These are phyloP conservation scores for Hemiprocne comata DNA, from an alignment of 2,113 vertebrate species.

Conservation along the genomic window DNA sequence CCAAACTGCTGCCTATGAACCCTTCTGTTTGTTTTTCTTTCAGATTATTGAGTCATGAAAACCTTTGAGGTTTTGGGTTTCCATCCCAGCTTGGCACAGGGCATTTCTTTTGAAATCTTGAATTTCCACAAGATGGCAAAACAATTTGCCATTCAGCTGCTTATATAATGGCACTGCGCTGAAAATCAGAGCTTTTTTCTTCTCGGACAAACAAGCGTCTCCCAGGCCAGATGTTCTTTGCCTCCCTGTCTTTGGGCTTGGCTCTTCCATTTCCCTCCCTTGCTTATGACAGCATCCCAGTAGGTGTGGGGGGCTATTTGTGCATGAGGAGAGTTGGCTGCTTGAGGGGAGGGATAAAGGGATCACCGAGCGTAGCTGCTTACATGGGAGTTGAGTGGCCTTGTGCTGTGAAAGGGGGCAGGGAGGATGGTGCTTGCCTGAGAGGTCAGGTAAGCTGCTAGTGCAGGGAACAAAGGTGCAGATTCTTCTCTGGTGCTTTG, in stretches of 20 bases:
- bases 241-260: background rate
- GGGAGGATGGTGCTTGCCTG: background rate
- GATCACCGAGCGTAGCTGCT: background rate
- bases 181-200: background rate
- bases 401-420: background rate
- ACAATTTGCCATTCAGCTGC: background rate
- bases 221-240: background rate
- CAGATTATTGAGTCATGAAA: conserved; percentile 21
- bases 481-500: background rate
- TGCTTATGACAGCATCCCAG: background rate
- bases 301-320: background rate
- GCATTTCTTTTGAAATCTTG: conserved; percentile 31
- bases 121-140: conserved; percentile 14
- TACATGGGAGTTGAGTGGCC: rapidly evolving
- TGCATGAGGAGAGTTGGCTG: background rate
- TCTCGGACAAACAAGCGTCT: background rate
- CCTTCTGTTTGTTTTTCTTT: conserved; percentile 42
- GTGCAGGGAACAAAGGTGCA: background rate
- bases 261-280: background rate
- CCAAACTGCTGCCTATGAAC: conserved; percentile 37
- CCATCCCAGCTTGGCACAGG: background rate
- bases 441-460: rapidly evolving
- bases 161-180: background rate
- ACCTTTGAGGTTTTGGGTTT: conserved; percentile 50
- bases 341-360: no score